A percentile compares a stretch with the other conserved stretches of the same genome.
Conservation (phyloP, 1,140 invertebrate species). For the Pygmarrhopalites habei region DNA sequence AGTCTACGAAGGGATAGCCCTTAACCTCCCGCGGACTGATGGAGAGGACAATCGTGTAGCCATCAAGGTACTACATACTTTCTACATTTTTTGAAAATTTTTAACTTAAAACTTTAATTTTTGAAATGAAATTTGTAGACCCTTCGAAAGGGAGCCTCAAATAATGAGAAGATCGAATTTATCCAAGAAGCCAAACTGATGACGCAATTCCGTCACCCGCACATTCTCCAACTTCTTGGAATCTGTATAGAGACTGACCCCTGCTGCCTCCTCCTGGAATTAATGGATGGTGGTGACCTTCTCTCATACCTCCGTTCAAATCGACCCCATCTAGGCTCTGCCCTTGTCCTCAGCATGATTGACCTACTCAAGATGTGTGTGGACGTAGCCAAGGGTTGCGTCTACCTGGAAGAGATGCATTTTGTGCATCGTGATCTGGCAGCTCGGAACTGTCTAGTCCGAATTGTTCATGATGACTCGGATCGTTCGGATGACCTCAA, state of each 20-base stretch:
- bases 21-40: slow-evolving; percentile 48
- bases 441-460: slow-evolving; percentile 85
- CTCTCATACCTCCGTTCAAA: slow-evolving; percentile 64
- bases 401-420: slow-evolving; percentile 68
- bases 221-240: slow-evolving; percentile 85
- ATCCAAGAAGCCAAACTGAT: slow-evolving; percentile 93
- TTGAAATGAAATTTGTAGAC: slow-evolving; percentile 55
- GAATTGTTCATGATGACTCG: slow-evolving; percentile 48
- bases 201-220: slow-evolving; percentile 94
- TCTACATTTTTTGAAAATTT: background rate
- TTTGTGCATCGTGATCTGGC: slow-evolving; percentile 95
- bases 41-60: slow-evolving; percentile 58
- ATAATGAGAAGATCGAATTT: slow-evolving; percentile 85
- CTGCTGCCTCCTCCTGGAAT: slow-evolving; percentile 86
- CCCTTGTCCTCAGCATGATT: slow-evolving; percentile 55
- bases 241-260: slow-evolving; percentile 90
- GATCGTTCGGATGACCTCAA: background rate
- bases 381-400: slow-evolving; percentile 81
- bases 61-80: slow-evolving; percentile 75
- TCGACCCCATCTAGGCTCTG: slow-evolving; percentile 14
- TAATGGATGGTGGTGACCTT: slow-evolving; percentile 95
- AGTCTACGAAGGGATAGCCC: slow-evolving; percentile 82
- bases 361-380: slow-evolving; percentile 87
- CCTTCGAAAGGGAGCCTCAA: slow-evolving; percentile 81
- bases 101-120: slow-evolving; percentile 1